phyloP scores from a whole-genome alignment of 2,797 vertebrate genomes.

The Crenichthys baileyi region DNA sequence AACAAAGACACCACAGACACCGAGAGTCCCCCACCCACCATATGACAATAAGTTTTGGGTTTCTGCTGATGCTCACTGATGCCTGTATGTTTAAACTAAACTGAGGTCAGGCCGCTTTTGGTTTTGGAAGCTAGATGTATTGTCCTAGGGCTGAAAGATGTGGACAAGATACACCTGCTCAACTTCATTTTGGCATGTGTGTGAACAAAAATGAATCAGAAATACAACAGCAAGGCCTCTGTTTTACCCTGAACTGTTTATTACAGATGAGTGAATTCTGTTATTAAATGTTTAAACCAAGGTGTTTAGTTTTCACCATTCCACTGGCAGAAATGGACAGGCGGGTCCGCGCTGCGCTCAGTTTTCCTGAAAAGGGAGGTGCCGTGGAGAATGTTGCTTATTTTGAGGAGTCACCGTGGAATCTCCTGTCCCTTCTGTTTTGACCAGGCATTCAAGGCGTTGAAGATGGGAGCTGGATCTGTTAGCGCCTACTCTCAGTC shows the following conservation, averaged over 20 bases:
- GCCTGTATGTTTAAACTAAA: not conserved
- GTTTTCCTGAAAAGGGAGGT: constrained; percentile 54
- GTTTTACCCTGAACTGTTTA: constrained; percentile 49
- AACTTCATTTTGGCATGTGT: constrained; percentile 9
- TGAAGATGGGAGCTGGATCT: constrained; percentile 45
- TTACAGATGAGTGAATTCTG: constrained; percentile 57
- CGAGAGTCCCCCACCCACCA: not conserved
- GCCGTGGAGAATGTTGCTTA: constrained; percentile 55
- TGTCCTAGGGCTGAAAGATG: constrained; percentile 9
- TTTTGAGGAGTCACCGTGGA: constrained; percentile 68
- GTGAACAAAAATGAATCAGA: constrained; percentile 36
- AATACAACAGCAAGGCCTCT: constrained; percentile 50
- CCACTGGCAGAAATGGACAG: constrained; percentile 57
- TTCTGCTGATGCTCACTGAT: not conserved
- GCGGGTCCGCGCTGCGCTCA: constrained; percentile 61
- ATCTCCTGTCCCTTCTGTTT: constrained; percentile 63
- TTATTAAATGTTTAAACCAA: constrained; percentile 65
- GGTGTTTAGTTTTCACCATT: constrained; percentile 76
- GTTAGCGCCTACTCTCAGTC: constrained; percentile 53
- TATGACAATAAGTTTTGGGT: not conserved
- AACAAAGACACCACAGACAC: not conserved
- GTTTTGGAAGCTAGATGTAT: constrained; percentile 11
- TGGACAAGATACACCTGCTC: constrained; percentile 10
- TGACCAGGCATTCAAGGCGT: constrained; percentile 25
- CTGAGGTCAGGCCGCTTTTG: not conserved